A percentile compares a stretch with the other conserved stretches of the same genome.
Evolutionary conservation across 2,113 vertebrate genomes (phyloP).

Genomic region (Carettochelys insculpta): DNA sequence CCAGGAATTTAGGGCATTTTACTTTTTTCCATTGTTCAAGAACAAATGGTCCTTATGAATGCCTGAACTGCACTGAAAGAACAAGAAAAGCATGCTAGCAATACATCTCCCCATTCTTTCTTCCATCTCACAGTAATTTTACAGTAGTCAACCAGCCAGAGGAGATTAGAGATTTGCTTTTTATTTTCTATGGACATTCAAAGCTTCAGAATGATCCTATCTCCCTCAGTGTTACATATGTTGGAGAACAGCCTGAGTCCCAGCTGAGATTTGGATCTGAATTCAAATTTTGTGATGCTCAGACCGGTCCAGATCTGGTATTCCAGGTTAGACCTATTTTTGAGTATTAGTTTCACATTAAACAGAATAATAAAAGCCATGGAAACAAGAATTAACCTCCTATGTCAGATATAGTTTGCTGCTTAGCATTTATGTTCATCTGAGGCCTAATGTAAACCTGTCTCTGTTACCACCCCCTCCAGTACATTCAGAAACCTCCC

Average conservation of each 20-base stretch:
- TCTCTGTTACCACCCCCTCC: neutral
- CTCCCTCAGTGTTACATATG: neutral
- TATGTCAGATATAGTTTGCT: neutral
- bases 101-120: neutral
- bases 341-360: neutral
- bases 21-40: neutral
- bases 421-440: neutral
- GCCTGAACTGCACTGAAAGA: neutral
- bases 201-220: neutral
- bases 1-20: neutral
- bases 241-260: neutral
- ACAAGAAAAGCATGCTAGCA: neutral
- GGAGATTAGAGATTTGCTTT: neutral
- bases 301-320: neutral
- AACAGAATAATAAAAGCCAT: neutral
- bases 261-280: neutral
- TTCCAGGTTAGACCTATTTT: neutral
- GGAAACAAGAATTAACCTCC: neutral
- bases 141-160: neutral
- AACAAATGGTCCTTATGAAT: accelerated
- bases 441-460: neutral
- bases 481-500: neutral
- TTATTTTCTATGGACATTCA: neutral
- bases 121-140: neutral
- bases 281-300: neutral